Evolutionary conservation across 1,140 invertebrate genomes (phyloP), one percentile per base, ranked within the genome.

Genomic region (Ostrea edulis): DNA sequence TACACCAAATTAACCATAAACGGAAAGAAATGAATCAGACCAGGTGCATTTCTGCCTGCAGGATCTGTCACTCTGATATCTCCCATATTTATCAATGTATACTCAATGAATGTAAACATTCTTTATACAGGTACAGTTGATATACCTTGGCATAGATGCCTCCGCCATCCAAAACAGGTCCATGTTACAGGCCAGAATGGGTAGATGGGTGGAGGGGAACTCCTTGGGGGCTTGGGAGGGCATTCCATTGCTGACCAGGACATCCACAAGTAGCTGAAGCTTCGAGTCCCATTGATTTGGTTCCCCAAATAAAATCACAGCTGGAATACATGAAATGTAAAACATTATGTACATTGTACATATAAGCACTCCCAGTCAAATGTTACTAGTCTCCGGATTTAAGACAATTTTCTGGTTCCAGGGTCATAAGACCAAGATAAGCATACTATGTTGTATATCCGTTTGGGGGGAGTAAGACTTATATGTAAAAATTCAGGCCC

Each of bases 181-280:
- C 92, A 95, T 94, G 88, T 95, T 95, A 90, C 95, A 95, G 44
- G 95, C 95, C 55, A 95, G 91, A 9, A 95, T 89, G 17, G 95
- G 95, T 88, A 97, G 95, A 94, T 97, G 97, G 22, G 96, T 96
- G 44, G 93, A 92, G 92, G 96, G 96, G 25, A 94, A 93, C 3
- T 92, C 92, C 14, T 86, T 86, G 0, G 95, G 95, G 9, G 95
- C 94, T 71, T 91, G 85, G 17, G 89, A 91, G 17, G 95, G 94
- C 81, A 92, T 92, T 17, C 97, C 97, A 92, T 97, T 95, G 1
- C 97, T 96, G 92, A 97, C 93, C 8, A 97, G 91, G 35, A 97
- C 94, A 93, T 97, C 97, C 5, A 97, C 94, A 62, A 97, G 94
- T 17, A 97, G 92, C 93, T 97, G 97, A 17, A 96, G 92, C 84